These are phyloP conservation scores for Neodiprion virginianus DNA, from an alignment of 1,140 invertebrate genomes.

Conservation along the genomic window DNA sequence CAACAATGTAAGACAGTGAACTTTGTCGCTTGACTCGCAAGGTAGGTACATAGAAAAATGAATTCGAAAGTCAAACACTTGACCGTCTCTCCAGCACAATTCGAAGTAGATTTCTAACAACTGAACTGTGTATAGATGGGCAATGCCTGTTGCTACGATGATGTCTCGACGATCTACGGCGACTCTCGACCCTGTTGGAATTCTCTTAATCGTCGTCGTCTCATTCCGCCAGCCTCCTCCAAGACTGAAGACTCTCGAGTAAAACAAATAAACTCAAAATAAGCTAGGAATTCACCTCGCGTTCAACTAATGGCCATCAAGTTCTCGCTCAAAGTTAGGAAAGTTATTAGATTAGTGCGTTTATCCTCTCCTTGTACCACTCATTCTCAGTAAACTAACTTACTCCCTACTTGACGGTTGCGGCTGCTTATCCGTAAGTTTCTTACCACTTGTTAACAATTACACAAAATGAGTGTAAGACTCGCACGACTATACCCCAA, in stretches of 20 bases:
- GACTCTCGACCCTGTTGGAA: background rate
- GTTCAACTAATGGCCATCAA: background rate
- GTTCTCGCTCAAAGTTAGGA: background rate
- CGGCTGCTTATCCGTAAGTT: background rate
- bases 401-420: background rate
- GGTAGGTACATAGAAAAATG: background rate
- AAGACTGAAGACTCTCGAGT: background rate
- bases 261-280: slow-evolving; percentile 3
- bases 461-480: background rate
- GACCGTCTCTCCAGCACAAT: background rate
- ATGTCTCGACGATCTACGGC: background rate
- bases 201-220: background rate
- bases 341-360: background rate
- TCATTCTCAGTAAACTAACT: background rate
- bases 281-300: background rate
- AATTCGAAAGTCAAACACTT: background rate
- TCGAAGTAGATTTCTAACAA: background rate
- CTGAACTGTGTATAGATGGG: background rate
- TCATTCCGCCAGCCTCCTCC: background rate
- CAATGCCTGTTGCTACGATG: background rate
- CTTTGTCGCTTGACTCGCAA: background rate
- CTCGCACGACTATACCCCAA: no score
- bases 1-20: background rate
- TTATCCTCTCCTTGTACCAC: no score
- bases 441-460: background rate